A percentile compares a stretch with the other conserved stretches of the same genome.
These are phyloP conservation scores for Listronotus oregonensis DNA, from an alignment of 1,140 invertebrate genomes.

Conservation along the genomic window DNA sequence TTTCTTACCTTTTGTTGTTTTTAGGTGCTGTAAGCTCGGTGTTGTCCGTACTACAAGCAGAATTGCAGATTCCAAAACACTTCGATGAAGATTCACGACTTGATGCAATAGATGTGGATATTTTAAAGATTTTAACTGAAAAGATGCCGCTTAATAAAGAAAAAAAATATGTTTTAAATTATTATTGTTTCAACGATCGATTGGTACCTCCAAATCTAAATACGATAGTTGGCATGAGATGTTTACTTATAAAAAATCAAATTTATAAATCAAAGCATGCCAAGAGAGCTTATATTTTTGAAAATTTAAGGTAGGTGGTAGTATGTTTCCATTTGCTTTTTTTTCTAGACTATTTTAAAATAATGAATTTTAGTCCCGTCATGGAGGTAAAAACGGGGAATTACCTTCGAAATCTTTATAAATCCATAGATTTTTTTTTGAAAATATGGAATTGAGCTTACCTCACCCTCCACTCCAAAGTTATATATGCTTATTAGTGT, in stretches of 20 bases:
- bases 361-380: no score
- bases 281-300: constrained; percentile 13
- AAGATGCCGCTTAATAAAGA: neutral
- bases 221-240: constrained; percentile 41
- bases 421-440: no score
- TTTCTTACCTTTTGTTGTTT: no score
- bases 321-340: neutral
- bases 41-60: constrained; percentile 30
- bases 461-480: no score
- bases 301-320: constrained; percentile 13
- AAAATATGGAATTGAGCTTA: no score
- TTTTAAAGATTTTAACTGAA: constrained; percentile 21
- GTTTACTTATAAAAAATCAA: constrained; percentile 38
- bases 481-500: no score
- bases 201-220: constrained; percentile 42
- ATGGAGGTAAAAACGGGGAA: no score
- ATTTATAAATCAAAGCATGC: constrained; percentile 19
- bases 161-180: constrained; percentile 11
- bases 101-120: constrained; percentile 28
- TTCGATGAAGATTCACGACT: constrained; percentile 23
- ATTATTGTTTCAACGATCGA: neutral
- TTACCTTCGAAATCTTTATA: no score
- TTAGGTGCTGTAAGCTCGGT: constrained; percentile 19
- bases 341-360: no score
- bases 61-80: constrained; percentile 37